phyloP scores from a whole-genome alignment of 2,113 vertebrate species.

The Halcyon malimbica region DNA sequence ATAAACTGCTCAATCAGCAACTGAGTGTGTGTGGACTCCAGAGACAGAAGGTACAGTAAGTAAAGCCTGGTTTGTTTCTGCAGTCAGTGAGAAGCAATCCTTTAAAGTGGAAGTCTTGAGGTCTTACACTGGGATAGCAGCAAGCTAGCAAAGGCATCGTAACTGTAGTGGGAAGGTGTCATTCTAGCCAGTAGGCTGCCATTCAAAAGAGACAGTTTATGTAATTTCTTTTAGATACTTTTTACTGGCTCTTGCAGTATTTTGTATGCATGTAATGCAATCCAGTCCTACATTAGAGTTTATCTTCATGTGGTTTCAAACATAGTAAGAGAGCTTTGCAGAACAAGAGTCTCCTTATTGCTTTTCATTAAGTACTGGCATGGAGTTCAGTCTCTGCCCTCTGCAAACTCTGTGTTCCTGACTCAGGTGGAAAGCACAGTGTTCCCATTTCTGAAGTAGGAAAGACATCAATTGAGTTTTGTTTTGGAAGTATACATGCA shows the following conservation, averaged over 20 bases:
- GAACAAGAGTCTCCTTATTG: neutral
- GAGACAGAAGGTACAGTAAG: neutral
- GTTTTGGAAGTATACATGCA: neutral
- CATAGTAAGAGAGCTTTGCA: neutral
- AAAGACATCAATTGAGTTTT: neutral
- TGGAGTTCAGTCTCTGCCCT: neutral
- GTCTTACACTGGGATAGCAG: neutral
- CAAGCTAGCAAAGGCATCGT: accelerated
- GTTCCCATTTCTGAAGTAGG: neutral
- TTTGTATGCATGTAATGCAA: neutral
- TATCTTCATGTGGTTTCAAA: neutral
- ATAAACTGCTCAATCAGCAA: neutral
- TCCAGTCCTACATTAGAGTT: neutral
- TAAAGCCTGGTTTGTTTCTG: neutral
- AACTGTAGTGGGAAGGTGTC: neutral
- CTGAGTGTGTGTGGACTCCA: neutral
- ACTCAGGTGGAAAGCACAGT: neutral
- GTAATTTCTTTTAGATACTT: neutral
- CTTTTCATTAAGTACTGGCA: neutral
- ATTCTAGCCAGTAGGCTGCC: neutral
- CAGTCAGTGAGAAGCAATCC: neutral
- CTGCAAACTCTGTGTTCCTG: neutral
- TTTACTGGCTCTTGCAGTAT: neutral
- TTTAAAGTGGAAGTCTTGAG: neutral
- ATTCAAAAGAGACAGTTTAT: neutral